Conservation (phyloP, 2,113 vertebrate species). For the Pituophis catenifer region DNA sequence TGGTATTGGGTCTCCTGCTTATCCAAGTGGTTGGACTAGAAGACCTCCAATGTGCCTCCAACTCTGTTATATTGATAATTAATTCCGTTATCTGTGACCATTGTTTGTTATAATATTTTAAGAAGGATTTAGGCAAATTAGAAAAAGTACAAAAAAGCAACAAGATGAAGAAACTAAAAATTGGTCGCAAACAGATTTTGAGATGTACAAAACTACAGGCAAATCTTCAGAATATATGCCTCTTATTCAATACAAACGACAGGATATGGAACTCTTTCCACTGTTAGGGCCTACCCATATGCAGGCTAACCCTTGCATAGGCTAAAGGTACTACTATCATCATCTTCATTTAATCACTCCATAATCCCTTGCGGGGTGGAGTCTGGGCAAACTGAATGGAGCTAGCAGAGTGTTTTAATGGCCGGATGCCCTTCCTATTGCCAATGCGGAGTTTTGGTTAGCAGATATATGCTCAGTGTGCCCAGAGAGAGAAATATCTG, state of each 20-base stretch:
- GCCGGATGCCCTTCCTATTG: too few relatives aligned
- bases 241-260: not conserved
- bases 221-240: not conserved
- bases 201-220: not conserved
- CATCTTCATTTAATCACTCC: too few relatives aligned
- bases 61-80: not conserved
- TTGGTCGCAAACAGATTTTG: not conserved
- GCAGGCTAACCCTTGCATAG: not conserved
- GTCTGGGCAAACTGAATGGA: too few relatives aligned
- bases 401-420: too few relatives aligned
- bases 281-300: not conserved
- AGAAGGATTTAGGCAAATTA: not conserved
- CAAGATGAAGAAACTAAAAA: not conserved
- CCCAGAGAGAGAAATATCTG: too few relatives aligned
- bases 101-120: not conserved
- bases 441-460: too few relatives aligned
- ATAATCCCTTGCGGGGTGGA: too few relatives aligned
- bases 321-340: too few relatives aligned
- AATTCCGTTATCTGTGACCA: not conserved
- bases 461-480: too few relatives aligned
- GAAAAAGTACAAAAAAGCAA: not conserved
- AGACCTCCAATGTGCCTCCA: not conserved
- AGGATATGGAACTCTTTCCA: not conserved
- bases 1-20: not conserved
- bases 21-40: not conserved